phyloP scores from a whole-genome alignment of 2,888 invertebrate genomes.

The Bellardia pandia region DNA sequence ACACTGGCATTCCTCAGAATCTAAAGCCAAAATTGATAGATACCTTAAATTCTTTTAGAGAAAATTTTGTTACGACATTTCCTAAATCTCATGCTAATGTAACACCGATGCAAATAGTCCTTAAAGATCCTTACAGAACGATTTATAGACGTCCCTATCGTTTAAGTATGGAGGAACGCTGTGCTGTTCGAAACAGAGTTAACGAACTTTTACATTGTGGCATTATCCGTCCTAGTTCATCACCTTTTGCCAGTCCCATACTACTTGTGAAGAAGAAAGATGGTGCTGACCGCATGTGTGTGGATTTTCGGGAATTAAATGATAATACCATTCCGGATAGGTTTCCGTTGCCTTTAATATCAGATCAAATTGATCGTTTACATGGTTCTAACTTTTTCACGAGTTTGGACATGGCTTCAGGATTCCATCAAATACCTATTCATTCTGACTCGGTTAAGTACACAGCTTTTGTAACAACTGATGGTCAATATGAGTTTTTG shows the following conservation, averaged over 20 bases:
- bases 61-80: no score
- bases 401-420: no score
- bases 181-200: conserved; percentile 22
- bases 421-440: not conserved
- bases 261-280: no score
- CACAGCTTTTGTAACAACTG: conserved; percentile 30
- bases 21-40: no score
- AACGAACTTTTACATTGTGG: conserved; percentile 10
- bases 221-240: not conserved
- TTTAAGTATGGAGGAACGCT: conserved; percentile 17
- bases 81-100: no score
- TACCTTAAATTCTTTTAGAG: no score
- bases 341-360: no score
- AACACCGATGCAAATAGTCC: not conserved
- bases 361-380: no score
- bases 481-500: conserved; percentile 40
- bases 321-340: not conserved
- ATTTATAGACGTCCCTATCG: conserved; percentile 14
- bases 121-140: not conserved
- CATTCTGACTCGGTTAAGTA: conserved; percentile 4
- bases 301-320: not conserved
- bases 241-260: no score
- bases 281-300: no score
- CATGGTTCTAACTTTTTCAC: no score
- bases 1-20: no score